Base-by-base conservation (phyloP, 1,140 invertebrate species). In the Nixonia krombeini region DNA sequence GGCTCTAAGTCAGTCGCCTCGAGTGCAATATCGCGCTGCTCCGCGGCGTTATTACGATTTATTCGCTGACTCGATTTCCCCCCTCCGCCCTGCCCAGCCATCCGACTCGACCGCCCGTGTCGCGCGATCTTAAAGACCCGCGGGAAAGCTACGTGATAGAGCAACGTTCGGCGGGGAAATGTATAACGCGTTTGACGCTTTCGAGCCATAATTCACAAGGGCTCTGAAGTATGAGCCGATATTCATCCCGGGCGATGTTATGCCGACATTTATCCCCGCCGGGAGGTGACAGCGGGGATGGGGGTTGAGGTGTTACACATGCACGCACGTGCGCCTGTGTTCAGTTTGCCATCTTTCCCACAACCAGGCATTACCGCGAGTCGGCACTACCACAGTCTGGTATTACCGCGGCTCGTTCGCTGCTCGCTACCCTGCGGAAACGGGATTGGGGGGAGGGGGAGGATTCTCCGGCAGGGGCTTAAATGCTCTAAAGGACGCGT, bases 141-240 rank as follows among this genome's bases (percentile, higher is more conserved):
- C 12, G 21, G 35, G 67, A 63, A 63, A n/a, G n/a, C n/a, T n/a
- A n/a, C n/a, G 74, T 79, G 75, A 75, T 70, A 78, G 79, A 78
- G 78, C 77, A 69, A 72, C 71, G 70, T 26, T 53, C 70, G 51
- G 59, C 38, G 47, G 68, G 52, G 42, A 73, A 70, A 75, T 61
- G 58, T 55, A 67, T 65, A 62, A 40, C 45, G 44, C 47, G 59
- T 72, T 70, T 67, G 65, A 62, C 64, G 58, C 40, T 41, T 38
- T 31, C 55, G 49, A 26, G 18, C 61, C 50, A 66, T 71, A 71
- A 66, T 74, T 74, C 68, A 69, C 55, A 51, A 38, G 31, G 47
- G 42, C 42, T 47, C 46, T 69, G 50, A 69, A 75, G 70, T 70
- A 75, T 63, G 55, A 66, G 26, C 58, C 64, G 59, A 72, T 74